These are phyloP conservation scores for Noctua janthe DNA, from an alignment of 2,888 invertebrate genomes.

Conservation along the genomic window DNA sequence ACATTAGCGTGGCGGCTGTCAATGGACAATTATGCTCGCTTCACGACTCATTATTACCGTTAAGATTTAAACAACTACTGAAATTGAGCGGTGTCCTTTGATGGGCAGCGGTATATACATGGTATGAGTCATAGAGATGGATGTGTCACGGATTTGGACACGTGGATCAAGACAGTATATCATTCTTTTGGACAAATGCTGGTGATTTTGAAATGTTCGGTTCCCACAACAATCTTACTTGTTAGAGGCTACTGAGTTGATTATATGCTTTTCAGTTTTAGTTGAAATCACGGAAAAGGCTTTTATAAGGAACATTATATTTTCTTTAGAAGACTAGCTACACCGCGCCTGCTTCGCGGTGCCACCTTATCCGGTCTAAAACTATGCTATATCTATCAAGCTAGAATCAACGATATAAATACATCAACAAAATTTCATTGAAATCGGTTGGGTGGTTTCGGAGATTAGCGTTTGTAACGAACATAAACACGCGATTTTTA, in stretches of 20 bases:
- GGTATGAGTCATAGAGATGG: slow-evolving; percentile 12
- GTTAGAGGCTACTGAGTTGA: neutral
- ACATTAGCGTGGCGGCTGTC: slow-evolving; percentile 58
- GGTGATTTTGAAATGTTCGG: neutral
- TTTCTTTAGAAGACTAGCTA: neutral
- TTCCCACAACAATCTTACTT: neutral
- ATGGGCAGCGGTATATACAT: slow-evolving; percentile 11
- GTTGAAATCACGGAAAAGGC: neutral
- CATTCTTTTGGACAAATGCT: neutral
- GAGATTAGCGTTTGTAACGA: no score
- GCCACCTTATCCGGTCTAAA: neutral
- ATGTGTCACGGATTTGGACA: neutral
- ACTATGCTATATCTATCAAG: no score
- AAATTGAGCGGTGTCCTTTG: slow-evolving; percentile 48
- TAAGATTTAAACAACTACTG: slow-evolving; percentile 66
- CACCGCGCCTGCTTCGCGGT: neutral
- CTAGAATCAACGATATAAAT: neutral
- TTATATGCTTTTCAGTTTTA: neutral
- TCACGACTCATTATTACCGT: slow-evolving; percentile 62
- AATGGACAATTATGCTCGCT: slow-evolving; percentile 60
- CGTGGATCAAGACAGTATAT: neutral
- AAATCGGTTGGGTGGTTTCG: neutral
- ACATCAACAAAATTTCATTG: neutral
- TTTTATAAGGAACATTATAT: no score
- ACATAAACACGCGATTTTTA: no score